phyloP scores from a whole-genome alignment of 2,797 vertebrate species.

The Hemitrygon akajei region DNA sequence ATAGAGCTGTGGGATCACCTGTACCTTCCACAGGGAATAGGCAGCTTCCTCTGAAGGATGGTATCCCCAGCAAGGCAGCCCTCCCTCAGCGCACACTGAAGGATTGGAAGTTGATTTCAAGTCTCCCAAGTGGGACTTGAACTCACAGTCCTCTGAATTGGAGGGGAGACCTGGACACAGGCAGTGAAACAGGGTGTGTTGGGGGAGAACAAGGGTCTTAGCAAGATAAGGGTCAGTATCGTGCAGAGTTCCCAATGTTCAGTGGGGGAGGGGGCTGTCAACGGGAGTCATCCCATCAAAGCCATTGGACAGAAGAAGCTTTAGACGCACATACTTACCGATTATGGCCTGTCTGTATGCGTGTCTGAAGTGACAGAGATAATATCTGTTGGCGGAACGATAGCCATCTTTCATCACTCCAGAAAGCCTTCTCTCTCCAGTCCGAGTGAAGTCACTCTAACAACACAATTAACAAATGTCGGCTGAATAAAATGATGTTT shows the following conservation, averaged over 20 bases:
- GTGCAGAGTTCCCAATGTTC: neutral
- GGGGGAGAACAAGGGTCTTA: neutral
- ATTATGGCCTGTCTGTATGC: constrained; percentile 18
- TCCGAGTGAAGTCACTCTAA: constrained; percentile 23
- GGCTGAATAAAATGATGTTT: neutral
- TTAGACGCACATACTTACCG: neutral
- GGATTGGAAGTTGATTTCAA: too few relatives aligned
- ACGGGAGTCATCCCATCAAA: too few relatives aligned
- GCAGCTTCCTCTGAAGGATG: too few relatives aligned
- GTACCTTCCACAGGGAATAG: too few relatives aligned
- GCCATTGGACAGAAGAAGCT: neutral
- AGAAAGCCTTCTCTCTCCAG: neutral
- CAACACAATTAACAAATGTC: neutral
- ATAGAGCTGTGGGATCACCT: too few relatives aligned
- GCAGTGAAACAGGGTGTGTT: neutral
- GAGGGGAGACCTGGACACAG: too few relatives aligned
- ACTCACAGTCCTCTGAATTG: too few relatives aligned
- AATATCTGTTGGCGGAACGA: neutral
- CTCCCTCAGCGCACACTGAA: too few relatives aligned
- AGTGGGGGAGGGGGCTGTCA: too few relatives aligned
- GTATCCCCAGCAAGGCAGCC: too few relatives aligned
- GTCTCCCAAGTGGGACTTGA: too few relatives aligned
- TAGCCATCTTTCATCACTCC: constrained; percentile 7
- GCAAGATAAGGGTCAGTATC: too few relatives aligned
- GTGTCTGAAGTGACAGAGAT: neutral